Evolutionary conservation across 2,797 vertebrate genomes (phyloP).

Genomic region (Argyrosomus regius): DNA sequence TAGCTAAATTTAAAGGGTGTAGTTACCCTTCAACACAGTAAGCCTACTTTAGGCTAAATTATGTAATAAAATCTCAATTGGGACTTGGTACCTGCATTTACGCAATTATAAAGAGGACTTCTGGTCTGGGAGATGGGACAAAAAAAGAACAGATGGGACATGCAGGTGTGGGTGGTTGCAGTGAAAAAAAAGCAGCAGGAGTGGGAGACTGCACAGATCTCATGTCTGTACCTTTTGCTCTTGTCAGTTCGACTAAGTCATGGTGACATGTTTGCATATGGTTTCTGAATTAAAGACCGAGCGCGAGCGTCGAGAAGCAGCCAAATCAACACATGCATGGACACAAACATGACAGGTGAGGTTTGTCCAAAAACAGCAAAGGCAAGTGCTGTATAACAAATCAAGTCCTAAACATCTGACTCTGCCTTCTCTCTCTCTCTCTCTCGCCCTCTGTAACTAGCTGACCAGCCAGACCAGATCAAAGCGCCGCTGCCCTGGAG

Average conservation of each 20-base stretch:
- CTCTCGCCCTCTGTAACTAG: conserved; percentile 32
- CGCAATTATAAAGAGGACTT: conserved; percentile 4
- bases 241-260: background rate
- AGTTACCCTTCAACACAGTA: background rate
- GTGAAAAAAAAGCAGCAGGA: background rate
- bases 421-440: conserved; percentile 9
- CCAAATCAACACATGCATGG: conserved; percentile 13
- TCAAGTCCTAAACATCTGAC: conserved; percentile 48
- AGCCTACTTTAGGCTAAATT: background rate
- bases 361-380: conserved; percentile 22
- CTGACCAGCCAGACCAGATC: conserved; percentile 62
- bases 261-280: conserved; percentile 2
- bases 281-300: background rate
- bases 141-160: conserved; percentile 5
- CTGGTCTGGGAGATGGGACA: conserved; percentile 2
- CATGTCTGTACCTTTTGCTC: background rate
- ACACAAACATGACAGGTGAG: conserved; percentile 22
- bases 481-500: conserved; percentile 56
- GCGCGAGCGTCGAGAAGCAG: background rate
- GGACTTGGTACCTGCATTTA: background rate
- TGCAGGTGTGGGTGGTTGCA: conserved; percentile 9
- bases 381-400: conserved; percentile 25
- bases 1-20: background rate
- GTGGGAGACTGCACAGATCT: background rate
- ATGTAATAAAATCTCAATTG: background rate